phyloP scores from a whole-genome alignment of 2,797 vertebrate species.

The Rachycentron canadum region DNA sequence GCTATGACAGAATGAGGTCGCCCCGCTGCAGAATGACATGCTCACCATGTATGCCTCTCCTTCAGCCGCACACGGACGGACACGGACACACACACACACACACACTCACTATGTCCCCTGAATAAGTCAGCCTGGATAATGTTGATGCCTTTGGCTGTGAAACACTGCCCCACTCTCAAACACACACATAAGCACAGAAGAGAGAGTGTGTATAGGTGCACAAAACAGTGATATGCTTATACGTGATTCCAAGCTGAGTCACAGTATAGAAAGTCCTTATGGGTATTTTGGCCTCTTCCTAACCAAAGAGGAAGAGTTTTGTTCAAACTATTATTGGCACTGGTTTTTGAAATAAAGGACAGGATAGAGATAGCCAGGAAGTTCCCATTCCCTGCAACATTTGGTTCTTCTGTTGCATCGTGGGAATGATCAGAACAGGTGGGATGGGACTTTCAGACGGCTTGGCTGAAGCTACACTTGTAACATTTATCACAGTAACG shows the following conservation, averaged over 20 bases:
- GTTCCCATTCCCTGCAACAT: constrained; percentile 1
- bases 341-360: constrained; percentile 16
- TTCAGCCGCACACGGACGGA: background rate
- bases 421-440: constrained; percentile 29
- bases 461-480: constrained; percentile 20
- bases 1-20: constrained; percentile 88
- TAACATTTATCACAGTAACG: constrained; percentile 16
- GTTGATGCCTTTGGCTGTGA: constrained; percentile 69
- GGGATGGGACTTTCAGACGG: constrained; percentile 14
- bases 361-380: background rate
- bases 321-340: background rate
- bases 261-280: constrained; percentile 24
- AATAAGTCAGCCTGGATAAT: constrained; percentile 72
- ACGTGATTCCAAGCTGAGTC: constrained; percentile 34
- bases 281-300: constrained; percentile 37
- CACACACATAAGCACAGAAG: constrained; percentile 34
- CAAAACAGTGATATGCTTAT: constrained; percentile 42
- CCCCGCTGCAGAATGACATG: constrained; percentile 77
- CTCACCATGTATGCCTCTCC: constrained; percentile 69
- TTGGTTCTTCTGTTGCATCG: constrained; percentile 14
- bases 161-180: constrained; percentile 65
- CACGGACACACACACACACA: constrained; percentile 10
- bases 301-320: constrained; percentile 33
- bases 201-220: constrained; percentile 26
- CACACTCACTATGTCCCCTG: constrained; percentile 50